A percentile compares a stretch with the other conserved stretches of the same genome.
phyloP scores from a whole-genome alignment of 2,888 invertebrate species.

The Silvanus unidentatus region DNA sequence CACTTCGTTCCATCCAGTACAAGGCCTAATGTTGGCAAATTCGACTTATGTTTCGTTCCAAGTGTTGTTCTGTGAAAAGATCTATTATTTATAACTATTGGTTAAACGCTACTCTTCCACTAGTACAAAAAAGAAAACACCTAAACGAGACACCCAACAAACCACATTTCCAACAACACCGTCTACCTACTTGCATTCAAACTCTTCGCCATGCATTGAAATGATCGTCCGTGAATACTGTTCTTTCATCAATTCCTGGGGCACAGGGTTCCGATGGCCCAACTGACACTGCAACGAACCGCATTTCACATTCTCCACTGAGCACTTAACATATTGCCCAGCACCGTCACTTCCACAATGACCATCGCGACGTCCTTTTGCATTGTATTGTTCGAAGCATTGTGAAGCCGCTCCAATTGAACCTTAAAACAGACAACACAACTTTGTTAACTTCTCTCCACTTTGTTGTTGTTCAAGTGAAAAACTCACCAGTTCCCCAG shows the following conservation, averaged over 20 bases:
- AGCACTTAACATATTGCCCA: slow-evolving; percentile 77
- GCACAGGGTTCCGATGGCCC: slow-evolving; percentile 74
- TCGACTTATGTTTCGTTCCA: slow-evolving; percentile 57
- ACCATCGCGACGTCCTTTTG: slow-evolving; percentile 90
- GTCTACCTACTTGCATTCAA: slow-evolving; percentile 89
- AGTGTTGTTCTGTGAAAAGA: slow-evolving; percentile 61
- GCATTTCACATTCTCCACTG: slow-evolving; percentile 73
- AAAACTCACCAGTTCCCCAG: slow-evolving; percentile 71
- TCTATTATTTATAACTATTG: slow-evolving; percentile 24
- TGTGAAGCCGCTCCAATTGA: slow-evolving; percentile 75
- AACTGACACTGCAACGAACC: slow-evolving; percentile 92
- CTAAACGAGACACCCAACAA: background rate
- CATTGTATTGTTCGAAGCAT: slow-evolving; percentile 93
- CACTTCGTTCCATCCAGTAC: slow-evolving; percentile 93
- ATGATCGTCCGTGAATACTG: slow-evolving; percentile 84
- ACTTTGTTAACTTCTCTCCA: too few relatives aligned
- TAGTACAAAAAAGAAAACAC: background rate
- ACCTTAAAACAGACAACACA: slow-evolving; percentile 36
- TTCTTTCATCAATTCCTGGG: slow-evolving; percentile 70
- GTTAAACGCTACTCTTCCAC: slow-evolving; percentile 9
- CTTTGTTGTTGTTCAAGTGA: too few relatives aligned
- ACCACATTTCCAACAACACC: background rate
- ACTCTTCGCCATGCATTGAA: slow-evolving; percentile 81
- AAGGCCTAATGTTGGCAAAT: slow-evolving; percentile 73
- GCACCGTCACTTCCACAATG: slow-evolving; percentile 82